These are phyloP conservation scores for Pilophorus perplexus DNA, from an alignment of 2,888 invertebrate genomes.

Conservation along the genomic window DNA sequence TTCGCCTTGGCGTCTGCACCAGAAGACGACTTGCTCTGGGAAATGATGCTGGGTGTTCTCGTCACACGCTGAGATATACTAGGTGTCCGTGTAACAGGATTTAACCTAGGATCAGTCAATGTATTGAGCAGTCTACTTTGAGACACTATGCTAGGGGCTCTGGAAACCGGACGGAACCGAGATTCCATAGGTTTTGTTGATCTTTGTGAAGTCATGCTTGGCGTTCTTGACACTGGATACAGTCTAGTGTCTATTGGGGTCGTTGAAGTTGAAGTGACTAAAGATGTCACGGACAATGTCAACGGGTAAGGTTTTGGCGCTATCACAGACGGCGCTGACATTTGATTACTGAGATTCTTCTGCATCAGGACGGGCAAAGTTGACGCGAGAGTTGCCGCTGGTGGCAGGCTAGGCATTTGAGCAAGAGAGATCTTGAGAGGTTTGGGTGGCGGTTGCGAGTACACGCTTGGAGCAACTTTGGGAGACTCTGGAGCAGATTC, in stretches of 20 bases:
- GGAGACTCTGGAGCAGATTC: not conserved
- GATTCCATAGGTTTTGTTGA: not conserved
- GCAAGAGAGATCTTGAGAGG: not conserved
- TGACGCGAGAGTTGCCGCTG: too few relatives aligned
- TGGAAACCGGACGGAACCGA: too few relatives aligned
- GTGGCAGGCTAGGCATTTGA: too few relatives aligned
- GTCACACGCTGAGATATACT: too few relatives aligned
- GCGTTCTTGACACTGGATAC: conserved; percentile 23
- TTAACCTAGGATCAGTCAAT: too few relatives aligned
- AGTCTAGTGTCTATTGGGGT: conserved; percentile 20
- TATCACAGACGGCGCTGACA: not conserved
- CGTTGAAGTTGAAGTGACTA: not conserved
- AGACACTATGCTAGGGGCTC: too few relatives aligned
- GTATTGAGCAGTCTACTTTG: too few relatives aligned
- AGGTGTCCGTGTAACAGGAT: too few relatives aligned
- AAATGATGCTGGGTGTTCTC: too few relatives aligned
- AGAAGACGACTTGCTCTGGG: too few relatives aligned
- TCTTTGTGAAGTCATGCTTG: not conserved
- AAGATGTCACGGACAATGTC: conserved; percentile 13
- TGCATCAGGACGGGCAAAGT: not conserved
- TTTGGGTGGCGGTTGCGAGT: conserved; percentile 8
- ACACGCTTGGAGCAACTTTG: not conserved
- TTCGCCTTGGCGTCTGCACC: too few relatives aligned
- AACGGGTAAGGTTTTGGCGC: conserved; percentile 16
- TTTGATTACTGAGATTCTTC: not conserved